A percentile compares a stretch with the other conserved stretches of the same genome.
Evolutionary conservation across 1,140 invertebrate genomes (phyloP).

Genomic region (Diuraphis noxia): DNA sequence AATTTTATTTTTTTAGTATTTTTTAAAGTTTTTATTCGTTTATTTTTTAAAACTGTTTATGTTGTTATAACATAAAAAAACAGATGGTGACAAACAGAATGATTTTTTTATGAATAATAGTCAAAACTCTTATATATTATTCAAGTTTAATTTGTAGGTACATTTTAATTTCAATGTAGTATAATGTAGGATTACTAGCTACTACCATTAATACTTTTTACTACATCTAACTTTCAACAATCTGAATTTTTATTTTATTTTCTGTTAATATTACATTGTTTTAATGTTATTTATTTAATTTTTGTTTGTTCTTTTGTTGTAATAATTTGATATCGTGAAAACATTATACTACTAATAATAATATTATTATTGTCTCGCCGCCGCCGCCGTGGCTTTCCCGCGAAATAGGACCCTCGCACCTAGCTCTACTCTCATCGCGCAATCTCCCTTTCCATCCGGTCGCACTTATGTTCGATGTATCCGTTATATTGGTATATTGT

Average conservation of each 20-base stretch:
- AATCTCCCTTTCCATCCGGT: background rate
- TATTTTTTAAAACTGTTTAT: background rate
- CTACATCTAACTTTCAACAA: background rate
- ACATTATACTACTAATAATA: background rate
- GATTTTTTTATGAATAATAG: background rate
- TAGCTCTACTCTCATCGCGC: background rate
- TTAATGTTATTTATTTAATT: background rate
- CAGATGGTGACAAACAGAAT: background rate
- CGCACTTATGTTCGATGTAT: background rate
- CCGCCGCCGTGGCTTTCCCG: too few relatives aligned
- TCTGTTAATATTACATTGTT: too few relatives aligned
- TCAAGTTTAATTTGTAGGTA: background rate
- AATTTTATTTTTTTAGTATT: background rate
- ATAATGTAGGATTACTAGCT: background rate
- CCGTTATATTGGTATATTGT: slow-evolving; percentile 13
- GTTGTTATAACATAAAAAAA: background rate
- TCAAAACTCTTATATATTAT: too few relatives aligned
- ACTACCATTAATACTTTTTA: background rate
- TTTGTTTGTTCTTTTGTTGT: background rate
- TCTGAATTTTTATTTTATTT: background rate
- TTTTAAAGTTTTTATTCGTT: too few relatives aligned
- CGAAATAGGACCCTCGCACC: background rate
- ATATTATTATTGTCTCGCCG: background rate
- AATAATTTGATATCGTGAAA: background rate
- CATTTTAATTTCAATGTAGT: background rate